phyloP scores from a whole-genome alignment of 2,797 vertebrate genomes.

The Malurus splendens region DNA sequence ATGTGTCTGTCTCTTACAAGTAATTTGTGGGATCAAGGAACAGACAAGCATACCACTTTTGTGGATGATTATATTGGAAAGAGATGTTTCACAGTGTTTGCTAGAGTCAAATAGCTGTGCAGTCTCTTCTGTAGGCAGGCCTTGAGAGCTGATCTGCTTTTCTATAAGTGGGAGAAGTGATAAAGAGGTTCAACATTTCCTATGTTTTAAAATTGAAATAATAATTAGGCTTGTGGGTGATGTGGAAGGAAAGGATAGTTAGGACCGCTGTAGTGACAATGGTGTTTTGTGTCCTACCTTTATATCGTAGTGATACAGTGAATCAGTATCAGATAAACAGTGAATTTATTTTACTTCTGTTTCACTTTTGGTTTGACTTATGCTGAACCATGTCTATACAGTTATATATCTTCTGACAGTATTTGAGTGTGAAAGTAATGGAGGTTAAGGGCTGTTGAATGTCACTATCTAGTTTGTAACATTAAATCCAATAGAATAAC shows the following conservation, averaged over 20 bases:
- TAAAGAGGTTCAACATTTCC: not conserved
- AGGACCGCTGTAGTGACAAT: not conserved
- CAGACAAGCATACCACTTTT: not conserved
- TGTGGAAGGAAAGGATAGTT: not conserved
- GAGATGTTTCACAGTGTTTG: not conserved
- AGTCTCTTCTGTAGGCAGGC: not conserved
- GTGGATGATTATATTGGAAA: not conserved
- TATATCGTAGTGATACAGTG: not conserved
- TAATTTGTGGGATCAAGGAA: not conserved
- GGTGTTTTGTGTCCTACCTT: not conserved
- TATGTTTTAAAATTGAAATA: not conserved
- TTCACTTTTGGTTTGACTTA: not conserved
- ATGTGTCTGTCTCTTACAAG: not conserved
- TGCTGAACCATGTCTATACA: rapidly evolving
- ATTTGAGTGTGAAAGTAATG: not conserved
- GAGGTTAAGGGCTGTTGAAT: not conserved
- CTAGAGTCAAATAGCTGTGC: not conserved
- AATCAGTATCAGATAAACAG: too few species aligned
- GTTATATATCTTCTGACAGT: not conserved
- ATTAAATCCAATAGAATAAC: not conserved
- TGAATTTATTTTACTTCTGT: not conserved
- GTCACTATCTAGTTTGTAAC: not conserved
- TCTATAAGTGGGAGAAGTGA: not conserved
- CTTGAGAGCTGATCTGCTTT: not conserved
- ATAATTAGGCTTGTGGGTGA: not conserved